A percentile compares a stretch with the other conserved stretches of the same genome.
Conservation (phyloP, 2,888 invertebrate genomes). For the Dasypogon diadema region DNA sequence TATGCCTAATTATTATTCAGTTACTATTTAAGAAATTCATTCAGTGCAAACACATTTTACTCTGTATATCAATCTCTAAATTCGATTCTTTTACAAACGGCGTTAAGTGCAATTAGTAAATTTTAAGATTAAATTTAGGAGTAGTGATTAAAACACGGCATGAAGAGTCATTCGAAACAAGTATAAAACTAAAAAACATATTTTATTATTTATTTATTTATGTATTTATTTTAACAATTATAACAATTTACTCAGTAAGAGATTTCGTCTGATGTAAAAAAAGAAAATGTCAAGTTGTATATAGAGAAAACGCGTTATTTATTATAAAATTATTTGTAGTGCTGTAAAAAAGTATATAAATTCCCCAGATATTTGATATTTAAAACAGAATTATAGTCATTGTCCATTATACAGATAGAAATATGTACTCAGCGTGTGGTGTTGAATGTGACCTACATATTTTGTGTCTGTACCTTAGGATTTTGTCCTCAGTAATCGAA, state of each 20-base stretch:
- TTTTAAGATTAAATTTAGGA: conserved; percentile 36
- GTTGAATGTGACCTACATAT: conserved; percentile 29
- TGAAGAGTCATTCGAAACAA: background rate
- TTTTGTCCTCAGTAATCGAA: conserved; percentile 21
- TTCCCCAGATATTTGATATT: background rate
- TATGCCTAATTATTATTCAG: too few species aligned
- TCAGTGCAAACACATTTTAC: too few species aligned
- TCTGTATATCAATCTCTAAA: too few species aligned
- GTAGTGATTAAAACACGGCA: background rate
- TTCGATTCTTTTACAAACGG: conserved; percentile 1
- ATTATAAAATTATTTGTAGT: conserved; percentile 9
- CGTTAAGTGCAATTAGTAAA: conserved; percentile 49
- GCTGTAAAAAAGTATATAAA: background rate
- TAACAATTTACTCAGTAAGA: conserved; percentile 4
- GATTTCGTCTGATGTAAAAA: conserved; percentile 27
- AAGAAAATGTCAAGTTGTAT: conserved; percentile 32
- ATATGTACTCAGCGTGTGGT: conserved; percentile 12
- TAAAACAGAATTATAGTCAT: background rate
- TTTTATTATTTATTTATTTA: conserved; percentile 14
- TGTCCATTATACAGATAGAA: background rate
- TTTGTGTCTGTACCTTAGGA: conserved; percentile 24
- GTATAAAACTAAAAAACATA: background rate
- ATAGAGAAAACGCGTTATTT: conserved; percentile 26
- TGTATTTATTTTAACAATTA: conserved; percentile 8
- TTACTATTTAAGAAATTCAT: too few species aligned